A percentile compares a stretch with the other conserved stretches of the same genome.
phyloP scores from a whole-genome alignment of 2,113 vertebrate species.

The Patagioenas fasciata region DNA sequence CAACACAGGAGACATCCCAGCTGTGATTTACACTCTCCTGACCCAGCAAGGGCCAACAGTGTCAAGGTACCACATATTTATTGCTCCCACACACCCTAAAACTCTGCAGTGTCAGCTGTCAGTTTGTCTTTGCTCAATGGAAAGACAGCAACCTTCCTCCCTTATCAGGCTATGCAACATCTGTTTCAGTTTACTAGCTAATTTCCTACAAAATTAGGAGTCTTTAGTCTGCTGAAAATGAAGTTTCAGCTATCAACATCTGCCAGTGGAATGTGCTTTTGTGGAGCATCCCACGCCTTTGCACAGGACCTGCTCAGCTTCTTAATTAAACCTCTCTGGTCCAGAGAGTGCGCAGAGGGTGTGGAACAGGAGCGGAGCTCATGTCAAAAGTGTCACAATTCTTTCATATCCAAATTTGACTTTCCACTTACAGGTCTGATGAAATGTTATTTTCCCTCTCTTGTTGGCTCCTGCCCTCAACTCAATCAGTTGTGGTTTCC shows the following conservation, averaged over 20 bases:
- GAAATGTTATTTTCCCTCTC: not conserved
- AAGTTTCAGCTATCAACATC: constrained; percentile 14
- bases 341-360: not conserved
- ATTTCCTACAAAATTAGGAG: not conserved
- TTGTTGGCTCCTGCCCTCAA: not conserved
- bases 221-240: not conserved
- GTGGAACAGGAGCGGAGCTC: not conserved
- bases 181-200: constrained; percentile 51
- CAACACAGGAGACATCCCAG: not conserved
- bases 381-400: not conserved
- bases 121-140: not conserved
- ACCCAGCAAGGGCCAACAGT: not conserved
- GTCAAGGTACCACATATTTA: not conserved
- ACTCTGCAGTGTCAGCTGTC: not conserved
- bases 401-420: not conserved
- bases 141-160: not conserved
- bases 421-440: not conserved
- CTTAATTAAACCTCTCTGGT: constrained; percentile 6
- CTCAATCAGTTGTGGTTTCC: not conserved
- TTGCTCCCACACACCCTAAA: not conserved
- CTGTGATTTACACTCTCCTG: not conserved
- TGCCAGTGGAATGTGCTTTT: constrained; percentile 28
- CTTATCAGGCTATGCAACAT: not conserved
- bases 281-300: not conserved
- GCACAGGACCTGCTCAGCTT: not conserved